Evolutionary conservation across 2,888 invertebrate genomes (phyloP), one percentile per base, ranked within the genome.

Genomic region (Polydrusus tereticollis): DNA sequence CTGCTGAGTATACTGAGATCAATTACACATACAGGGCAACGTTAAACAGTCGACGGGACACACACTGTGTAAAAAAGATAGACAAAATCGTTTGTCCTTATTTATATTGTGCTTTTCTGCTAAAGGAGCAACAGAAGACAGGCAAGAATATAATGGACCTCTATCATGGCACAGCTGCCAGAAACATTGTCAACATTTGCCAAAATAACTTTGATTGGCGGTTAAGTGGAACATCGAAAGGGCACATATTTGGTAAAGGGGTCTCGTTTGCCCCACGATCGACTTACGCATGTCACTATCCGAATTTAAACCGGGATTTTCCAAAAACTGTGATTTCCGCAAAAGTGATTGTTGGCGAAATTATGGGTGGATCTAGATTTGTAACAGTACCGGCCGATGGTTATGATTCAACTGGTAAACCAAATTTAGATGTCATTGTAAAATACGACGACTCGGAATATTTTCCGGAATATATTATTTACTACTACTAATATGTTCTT

Each of bases 221-320:
- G 1, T 36, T 62, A 2, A 12, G n/a, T 12, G 57, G 57, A 20
- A 57, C 10, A 16, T 26, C 55, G 10, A 59, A 33, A 26, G 74
- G 74, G 12, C 57, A 65, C 38, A 68, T 41, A 41, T 75, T 71
- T 62, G 77, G 76, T 0, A 52, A 75, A 45, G 77, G 76, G 2
- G 63, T 76, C 4, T 76, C 75, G 8, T 78, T 78, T 59, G 59
- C 78, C 55, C 14, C 18, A 18, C 23, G 65, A 47, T 65, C 77
- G 8, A 62, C n/a, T 52, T 77, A 76, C 43, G 75, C 78, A 6
- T 65, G 69, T 14, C 72, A 76, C 60, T 78, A 76, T 52, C 65
- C 65, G 7, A 21, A 36, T 2, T 1, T 29, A 3, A 3, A 2
- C 7, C 18, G 3, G 1, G 12, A n/a, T 29, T 36, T 8, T 20